Conservation (phyloP, 1,140 invertebrate species). For the Drosophila lowei region DNA sequence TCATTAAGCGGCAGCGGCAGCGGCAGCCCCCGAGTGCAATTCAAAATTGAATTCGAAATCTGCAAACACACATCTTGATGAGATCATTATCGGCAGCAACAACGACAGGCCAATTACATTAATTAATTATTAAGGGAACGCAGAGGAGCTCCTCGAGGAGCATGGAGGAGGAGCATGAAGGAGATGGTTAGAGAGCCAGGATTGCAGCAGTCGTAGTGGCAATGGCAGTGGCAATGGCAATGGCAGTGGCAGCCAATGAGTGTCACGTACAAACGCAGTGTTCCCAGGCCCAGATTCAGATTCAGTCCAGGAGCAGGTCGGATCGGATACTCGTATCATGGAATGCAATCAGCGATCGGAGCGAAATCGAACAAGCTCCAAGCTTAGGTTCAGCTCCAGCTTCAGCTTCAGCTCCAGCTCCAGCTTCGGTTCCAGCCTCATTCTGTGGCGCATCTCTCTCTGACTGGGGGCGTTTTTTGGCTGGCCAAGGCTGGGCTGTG, state of each 20-base stretch:
- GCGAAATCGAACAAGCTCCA: constrained; percentile 63
- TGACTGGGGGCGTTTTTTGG: constrained; percentile 58
- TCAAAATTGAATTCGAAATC: constrained; percentile 80
- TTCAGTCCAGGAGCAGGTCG: too few species aligned
- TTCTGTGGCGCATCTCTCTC: constrained; percentile 22
- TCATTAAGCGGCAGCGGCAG: constrained; percentile 27
- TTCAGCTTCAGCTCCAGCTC: constrained; percentile 33
- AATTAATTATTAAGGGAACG: constrained; percentile 81
- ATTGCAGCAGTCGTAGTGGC: constrained; percentile 10
- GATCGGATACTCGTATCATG: constrained; percentile 42
- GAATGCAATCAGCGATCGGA: constrained; percentile 76
- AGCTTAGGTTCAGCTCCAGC: constrained; percentile 39
- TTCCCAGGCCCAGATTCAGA: constrained; percentile 56
- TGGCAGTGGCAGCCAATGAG: constrained; percentile 45
- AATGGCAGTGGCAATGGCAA: not conserved
- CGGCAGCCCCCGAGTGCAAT: constrained; percentile 43
- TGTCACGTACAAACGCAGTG: constrained; percentile 68
- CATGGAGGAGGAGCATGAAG: not conserved
- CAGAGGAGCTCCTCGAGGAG: constrained; percentile 20
- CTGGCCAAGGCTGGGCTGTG: constrained; percentile 61
- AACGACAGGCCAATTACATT: constrained; percentile 83
- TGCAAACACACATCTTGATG: constrained; percentile 77
- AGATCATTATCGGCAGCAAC: constrained; percentile 77
- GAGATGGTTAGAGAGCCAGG: constrained; percentile 11
- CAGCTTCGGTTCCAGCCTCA: constrained; percentile 11